These are phyloP conservation scores for Antedon bifida DNA, from an alignment of 35 echinoderm and acorn worm genomes.

Conservation along the genomic window DNA sequence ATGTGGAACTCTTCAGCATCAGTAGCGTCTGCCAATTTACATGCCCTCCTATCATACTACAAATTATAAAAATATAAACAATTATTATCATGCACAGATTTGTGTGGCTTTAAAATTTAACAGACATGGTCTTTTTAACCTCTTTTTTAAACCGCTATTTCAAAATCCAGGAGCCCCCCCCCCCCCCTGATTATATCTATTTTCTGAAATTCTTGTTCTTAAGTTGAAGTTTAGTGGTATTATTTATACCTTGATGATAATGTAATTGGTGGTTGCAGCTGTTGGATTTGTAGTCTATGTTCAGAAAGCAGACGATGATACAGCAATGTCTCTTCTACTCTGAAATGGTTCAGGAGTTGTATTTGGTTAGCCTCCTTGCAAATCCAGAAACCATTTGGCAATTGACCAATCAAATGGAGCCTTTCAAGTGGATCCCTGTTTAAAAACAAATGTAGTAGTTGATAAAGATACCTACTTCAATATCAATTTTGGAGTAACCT, in stretches of 20 bases:
- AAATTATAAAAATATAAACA: too few relatives aligned
- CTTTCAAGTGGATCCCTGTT: neutral
- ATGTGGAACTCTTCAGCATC: neutral
- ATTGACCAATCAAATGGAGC: neutral
- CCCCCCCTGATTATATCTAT: too few relatives aligned
- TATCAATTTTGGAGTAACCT: too few relatives aligned
- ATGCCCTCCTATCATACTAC: neutral
- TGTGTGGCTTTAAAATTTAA: too few relatives aligned
- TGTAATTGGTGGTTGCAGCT: neutral
- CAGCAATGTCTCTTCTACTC: neutral
- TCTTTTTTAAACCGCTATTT: too few relatives aligned
- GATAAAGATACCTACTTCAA: too few relatives aligned
- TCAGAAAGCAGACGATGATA: neutral
- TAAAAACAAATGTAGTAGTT: too few relatives aligned
- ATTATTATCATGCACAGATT: too few relatives aligned
- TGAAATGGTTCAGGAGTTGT: neutral
- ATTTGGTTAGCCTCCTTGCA: neutral
- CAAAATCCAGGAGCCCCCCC: too few relatives aligned
- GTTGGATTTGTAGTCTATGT: neutral
- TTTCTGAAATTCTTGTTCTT: too few relatives aligned
- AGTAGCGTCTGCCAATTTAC: neutral
- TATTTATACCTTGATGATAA: neutral
- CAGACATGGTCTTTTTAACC: too few relatives aligned
- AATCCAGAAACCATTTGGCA: neutral
- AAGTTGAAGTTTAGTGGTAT: too few relatives aligned